Conservation (phyloP, 1,140 invertebrate species). For the Pachypeltis micranthus region DNA sequence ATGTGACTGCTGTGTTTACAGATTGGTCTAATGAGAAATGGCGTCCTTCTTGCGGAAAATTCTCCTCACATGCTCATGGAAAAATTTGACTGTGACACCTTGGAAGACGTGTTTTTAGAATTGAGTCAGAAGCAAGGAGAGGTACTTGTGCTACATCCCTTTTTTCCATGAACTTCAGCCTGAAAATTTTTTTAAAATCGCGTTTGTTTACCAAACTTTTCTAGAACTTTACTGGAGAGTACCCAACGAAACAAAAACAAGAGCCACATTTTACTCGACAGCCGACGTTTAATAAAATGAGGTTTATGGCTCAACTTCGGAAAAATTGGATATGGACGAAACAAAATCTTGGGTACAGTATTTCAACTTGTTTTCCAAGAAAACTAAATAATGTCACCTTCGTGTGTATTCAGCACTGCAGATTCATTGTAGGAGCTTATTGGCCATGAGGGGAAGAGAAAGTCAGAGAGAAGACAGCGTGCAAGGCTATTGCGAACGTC, state of each 20-base stretch:
- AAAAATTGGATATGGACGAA: slow-evolving; percentile 84
- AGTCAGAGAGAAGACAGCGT: too few relatives aligned
- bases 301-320: slow-evolving; percentile 65
- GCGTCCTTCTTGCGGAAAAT: slow-evolving; percentile 45
- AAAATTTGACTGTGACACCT: slow-evolving; percentile 35
- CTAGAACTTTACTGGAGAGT: neutral
- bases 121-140: slow-evolving; percentile 31
- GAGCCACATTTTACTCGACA: neutral
- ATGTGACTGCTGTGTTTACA: slow-evolving; percentile 24
- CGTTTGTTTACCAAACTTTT: neutral
- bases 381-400: neutral
- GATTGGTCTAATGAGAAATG: slow-evolving; percentile 50
- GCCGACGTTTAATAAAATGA: slow-evolving; percentile 13
- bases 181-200: neutral
- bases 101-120: slow-evolving; percentile 50
- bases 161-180: neutral
- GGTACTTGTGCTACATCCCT: neutral
- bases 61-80: slow-evolving; percentile 40
- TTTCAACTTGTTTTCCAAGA: neutral
- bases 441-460: neutral
- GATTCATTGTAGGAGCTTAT: neutral
- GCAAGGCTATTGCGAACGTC: too few relatives aligned
- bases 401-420: neutral
- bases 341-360: slow-evolving; percentile 48
- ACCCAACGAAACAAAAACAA: slow-evolving; percentile 9